phyloP scores from a whole-genome alignment of 2,888 invertebrate species.

The Drosophila flavopinicola region DNA sequence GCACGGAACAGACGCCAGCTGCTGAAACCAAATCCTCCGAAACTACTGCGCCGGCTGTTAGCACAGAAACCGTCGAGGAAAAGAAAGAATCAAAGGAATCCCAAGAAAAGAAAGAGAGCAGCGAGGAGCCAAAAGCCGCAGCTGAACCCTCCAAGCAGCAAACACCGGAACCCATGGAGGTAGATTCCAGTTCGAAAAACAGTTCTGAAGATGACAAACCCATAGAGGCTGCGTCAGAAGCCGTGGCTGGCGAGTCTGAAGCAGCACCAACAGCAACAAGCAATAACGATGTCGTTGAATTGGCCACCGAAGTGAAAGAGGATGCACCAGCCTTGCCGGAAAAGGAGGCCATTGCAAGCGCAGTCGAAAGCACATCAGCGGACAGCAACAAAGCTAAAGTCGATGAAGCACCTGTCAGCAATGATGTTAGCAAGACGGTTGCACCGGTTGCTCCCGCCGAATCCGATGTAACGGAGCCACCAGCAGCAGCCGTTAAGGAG shows the following conservation, averaged over 20 bases:
- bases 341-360: conserved; percentile 17
- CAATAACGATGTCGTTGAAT: conserved; percentile 42
- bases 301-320: conserved; percentile 45
- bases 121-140: conserved; percentile 37
- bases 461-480: conserved; percentile 36
- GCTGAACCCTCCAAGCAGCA: conserved; percentile 56
- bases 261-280: conserved; percentile 32
- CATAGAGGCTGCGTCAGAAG: conserved; percentile 23
- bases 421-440: conserved; percentile 50
- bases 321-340: conserved; percentile 29
- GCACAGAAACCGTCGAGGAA: conserved; percentile 40
- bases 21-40: conserved; percentile 25
- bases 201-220: conserved; percentile 39
- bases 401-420: conserved; percentile 37
- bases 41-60: conserved; percentile 35
- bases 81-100: conserved; percentile 28
- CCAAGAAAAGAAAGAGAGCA: conserved; percentile 23
- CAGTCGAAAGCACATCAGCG: conserved; percentile 22
- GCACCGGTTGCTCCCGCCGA: conserved; percentile 28
- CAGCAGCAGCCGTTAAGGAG: conserved; percentile 50
- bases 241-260: conserved; percentile 18
- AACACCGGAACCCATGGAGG: conserved; percentile 82
- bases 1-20: conserved; percentile 11
- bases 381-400: conserved; percentile 32
- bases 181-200: conserved; percentile 72